phyloP scores from a whole-genome alignment of 2,113 vertebrate genomes.

The Pluvialis apricaria region DNA sequence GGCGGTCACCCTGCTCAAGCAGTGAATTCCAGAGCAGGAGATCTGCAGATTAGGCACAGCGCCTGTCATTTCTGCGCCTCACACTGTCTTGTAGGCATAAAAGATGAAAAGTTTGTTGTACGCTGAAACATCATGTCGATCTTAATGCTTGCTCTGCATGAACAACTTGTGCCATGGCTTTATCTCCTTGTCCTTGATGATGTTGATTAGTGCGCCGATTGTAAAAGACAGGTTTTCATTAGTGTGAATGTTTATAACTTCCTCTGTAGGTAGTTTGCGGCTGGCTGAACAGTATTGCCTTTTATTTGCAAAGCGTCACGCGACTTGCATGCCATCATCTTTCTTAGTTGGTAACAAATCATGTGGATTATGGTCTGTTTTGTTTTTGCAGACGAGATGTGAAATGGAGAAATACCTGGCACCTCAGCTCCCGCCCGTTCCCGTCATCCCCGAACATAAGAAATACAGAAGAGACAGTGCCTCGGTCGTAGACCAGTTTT shows the following conservation, averaged over 20 bases:
- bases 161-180: neutral
- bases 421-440: conserved; percentile 76
- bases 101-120: conserved; percentile 14
- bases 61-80: neutral
- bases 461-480: conserved; percentile 85
- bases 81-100: neutral
- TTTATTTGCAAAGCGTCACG: neutral
- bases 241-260: neutral
- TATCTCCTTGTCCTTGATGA: conserved; percentile 1
- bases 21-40: conserved; percentile 51
- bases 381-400: conserved; percentile 82
- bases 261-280: neutral
- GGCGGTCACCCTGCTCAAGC: neutral
- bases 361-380: conserved; percentile 18
- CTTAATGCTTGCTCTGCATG: neutral
- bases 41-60: conserved; percentile 15
- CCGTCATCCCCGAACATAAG: conserved; percentile 78
- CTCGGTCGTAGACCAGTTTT: conserved; percentile 88
- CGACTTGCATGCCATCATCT: neutral
- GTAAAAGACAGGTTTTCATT: conserved; percentile 29
- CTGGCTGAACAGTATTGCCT: neutral
- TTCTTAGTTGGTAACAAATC: neutral
- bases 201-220: neutral
- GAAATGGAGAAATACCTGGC: conserved; percentile 93
- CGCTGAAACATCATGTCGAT: neutral